Evolutionary conservation across 2,113 vertebrate species (phyloP).

Genomic region (Pollachius pollachius): DNA sequence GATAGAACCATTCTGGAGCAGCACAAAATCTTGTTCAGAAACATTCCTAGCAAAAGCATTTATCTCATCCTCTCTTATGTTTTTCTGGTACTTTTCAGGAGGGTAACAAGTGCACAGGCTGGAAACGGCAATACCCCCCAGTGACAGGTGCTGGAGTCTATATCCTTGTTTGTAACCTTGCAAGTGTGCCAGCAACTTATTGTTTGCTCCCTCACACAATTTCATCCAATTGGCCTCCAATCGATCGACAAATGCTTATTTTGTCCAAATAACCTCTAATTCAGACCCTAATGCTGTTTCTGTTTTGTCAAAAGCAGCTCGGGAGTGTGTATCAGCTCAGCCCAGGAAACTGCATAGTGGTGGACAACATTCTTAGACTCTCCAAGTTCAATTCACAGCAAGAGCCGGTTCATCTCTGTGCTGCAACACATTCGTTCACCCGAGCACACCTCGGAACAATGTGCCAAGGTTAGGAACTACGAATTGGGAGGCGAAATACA

Average conservation of each 20-base stretch:
- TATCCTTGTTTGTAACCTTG: background rate
- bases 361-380: constrained; percentile 16
- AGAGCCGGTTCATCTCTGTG: too few species aligned
- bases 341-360: constrained; percentile 14
- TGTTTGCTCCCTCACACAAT: constrained; percentile 3
- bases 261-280: constrained; percentile 7
- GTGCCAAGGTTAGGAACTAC: too few species aligned
- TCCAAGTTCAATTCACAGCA: too few species aligned
- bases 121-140: too few species aligned
- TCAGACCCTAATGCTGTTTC: constrained; percentile 12
- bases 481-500: too few species aligned
- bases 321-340: constrained; percentile 11
- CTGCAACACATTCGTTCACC: too few species aligned
- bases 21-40: constrained; percentile 15
- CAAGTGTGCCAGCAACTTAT: constrained; percentile 1
- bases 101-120: too few species aligned
- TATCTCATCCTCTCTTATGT: background rate
- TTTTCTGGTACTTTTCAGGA: background rate
- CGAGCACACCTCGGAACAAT: too few species aligned
- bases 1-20: constrained; percentile 15
- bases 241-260: constrained; percentile 8
- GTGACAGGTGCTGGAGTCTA: too few species aligned
- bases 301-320: constrained; percentile 7
- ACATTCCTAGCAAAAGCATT: background rate
- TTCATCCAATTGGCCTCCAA: constrained; percentile 1